Evolutionary conservation across 2,113 vertebrate species (phyloP).

Genomic region (Etheostoma cragini): DNA sequence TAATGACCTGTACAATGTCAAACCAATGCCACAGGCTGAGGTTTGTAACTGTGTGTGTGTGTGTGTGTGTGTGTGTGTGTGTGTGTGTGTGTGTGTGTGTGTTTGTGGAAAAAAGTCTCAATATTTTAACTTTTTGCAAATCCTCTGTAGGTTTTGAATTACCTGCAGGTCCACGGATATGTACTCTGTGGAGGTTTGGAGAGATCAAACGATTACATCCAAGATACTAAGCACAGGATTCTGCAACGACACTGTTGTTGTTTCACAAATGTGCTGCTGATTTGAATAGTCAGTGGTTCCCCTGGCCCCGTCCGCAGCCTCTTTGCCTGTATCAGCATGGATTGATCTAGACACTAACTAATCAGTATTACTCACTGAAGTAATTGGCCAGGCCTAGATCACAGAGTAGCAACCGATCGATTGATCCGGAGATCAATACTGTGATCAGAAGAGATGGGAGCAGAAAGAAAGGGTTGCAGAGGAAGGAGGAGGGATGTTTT

Average conservation of each 20-base stretch:
- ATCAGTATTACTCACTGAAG: constrained; percentile 99
- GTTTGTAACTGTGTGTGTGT: constrained; percentile 39
- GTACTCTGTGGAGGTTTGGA: background rate
- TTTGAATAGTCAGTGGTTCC: constrained; percentile 70
- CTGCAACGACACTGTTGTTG: constrained; percentile 50
- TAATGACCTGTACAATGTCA: constrained; percentile 97
- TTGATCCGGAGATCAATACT: constrained; percentile 91
- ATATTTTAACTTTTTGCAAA: background rate
- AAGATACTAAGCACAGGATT: constrained; percentile 25
- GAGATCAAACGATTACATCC: constrained; percentile 24
- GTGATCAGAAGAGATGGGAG: constrained; percentile 91
- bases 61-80: constrained; percentile 3
- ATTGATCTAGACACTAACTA: constrained; percentile 98
- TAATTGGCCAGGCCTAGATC: constrained; percentile 99
- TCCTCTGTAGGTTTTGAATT: background rate
- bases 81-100: constrained; percentile 17
- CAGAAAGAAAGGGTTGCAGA: constrained; percentile 85
- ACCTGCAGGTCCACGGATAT: background rate
- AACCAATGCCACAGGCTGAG: constrained; percentile 90
- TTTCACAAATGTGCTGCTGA: constrained; percentile 65
- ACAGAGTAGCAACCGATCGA: constrained; percentile 96
- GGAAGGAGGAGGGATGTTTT: constrained; percentile 69
- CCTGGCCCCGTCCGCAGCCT: constrained; percentile 53
- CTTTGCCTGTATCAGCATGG: constrained; percentile 87
- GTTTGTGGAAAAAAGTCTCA: background rate